phyloP scores from a whole-genome alignment of 2,113 vertebrate genomes.

The Motacilla tschutschensis region DNA sequence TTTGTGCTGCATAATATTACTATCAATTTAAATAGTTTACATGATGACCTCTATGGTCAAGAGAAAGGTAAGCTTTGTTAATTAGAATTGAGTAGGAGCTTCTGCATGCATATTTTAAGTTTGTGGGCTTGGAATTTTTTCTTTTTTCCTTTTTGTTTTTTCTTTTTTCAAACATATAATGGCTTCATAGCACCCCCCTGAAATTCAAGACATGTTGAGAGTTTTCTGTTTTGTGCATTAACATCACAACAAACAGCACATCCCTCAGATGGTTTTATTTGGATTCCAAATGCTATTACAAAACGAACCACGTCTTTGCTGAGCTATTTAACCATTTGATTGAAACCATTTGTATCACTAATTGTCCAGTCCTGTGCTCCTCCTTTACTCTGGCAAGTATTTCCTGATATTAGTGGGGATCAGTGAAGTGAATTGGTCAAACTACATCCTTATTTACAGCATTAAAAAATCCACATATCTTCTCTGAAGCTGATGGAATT shows the following conservation, averaged over 20 bases:
- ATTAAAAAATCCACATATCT: neutral
- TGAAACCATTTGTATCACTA: constrained; percentile 27
- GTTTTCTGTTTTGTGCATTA: neutral
- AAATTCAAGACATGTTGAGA: neutral
- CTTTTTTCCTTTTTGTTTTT: neutral
- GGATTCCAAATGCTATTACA: constrained; percentile 20
- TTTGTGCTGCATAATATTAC: constrained; percentile 65
- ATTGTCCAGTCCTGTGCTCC: constrained; percentile 21
- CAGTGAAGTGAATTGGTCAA: constrained; percentile 15
- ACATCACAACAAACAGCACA: neutral
- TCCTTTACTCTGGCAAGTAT: constrained; percentile 30
- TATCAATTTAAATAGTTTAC: constrained; percentile 71
- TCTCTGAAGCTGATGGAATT: neutral
- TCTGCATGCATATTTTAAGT: constrained; percentile 18
- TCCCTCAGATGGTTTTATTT: neutral
- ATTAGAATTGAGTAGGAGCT: constrained; percentile 46
- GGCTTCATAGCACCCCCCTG: neutral
- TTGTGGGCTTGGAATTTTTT: neutral
- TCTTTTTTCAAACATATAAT: neutral
- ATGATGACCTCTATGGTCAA: constrained; percentile 66
- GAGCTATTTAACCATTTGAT: constrained; percentile 5
- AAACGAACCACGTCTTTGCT: neutral
- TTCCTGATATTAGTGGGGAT: constrained; percentile 15
- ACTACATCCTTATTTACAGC: constrained; percentile 28
- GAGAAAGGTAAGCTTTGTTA: constrained; percentile 59